Evolutionary conservation across 2,797 vertebrate species (phyloP).

Genomic region (Onychomys torridus): DNA sequence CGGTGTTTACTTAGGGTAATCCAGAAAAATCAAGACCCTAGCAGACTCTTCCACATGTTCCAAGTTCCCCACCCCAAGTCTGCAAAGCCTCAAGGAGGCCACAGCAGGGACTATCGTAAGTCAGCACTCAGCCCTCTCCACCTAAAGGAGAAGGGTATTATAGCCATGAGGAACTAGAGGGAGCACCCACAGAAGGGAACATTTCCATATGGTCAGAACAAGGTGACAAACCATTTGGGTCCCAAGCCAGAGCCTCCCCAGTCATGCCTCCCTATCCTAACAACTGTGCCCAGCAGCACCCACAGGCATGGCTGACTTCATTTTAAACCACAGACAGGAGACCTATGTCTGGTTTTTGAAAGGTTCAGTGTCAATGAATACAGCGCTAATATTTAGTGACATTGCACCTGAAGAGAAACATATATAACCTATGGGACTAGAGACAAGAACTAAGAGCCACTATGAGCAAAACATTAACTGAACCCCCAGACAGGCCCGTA

Average conservation of each 20-base stretch:
- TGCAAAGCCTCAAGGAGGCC: neutral
- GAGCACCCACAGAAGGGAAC: no score
- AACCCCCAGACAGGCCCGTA: neutral
- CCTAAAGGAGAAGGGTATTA: neutral
- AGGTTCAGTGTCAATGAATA: neutral
- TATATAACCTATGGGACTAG: neutral
- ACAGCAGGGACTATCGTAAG: neutral
- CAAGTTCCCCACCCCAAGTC: neutral
- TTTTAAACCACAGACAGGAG: neutral
- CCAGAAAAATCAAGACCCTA: neutral
- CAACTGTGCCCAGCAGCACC: neutral
- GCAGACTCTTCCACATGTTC: neutral
- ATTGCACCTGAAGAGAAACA: neutral
- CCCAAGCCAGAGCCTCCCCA: neutral
- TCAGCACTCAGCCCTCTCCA: rapidly evolving
- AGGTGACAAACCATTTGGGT: neutral
- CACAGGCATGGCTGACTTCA: neutral
- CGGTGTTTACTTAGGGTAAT: neutral
- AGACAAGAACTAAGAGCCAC: neutral
- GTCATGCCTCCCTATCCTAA: neutral
- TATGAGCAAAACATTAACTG: neutral
- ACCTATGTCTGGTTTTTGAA: neutral
- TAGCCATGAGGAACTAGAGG: neutral
- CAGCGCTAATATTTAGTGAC: neutral
- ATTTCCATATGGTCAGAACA: no score